These are phyloP conservation scores for Verasper variegatus DNA, from an alignment of 2,113 vertebrate species.

Conservation along the genomic window DNA sequence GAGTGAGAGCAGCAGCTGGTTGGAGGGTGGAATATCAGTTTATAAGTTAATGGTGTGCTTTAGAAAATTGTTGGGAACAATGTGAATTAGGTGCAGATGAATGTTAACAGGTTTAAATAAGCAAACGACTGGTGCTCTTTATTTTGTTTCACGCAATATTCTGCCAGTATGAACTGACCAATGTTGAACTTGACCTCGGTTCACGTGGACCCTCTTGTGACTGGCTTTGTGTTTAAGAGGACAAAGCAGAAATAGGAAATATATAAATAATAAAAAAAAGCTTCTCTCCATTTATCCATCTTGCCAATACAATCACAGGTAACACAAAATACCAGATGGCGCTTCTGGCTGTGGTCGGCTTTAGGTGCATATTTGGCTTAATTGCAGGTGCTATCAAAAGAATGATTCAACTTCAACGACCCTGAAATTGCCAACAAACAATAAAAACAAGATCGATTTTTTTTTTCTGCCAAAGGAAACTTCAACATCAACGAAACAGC, in stretches of 20 bases:
- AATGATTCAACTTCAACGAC: slow-evolving; percentile 22
- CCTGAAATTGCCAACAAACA: slow-evolving; percentile 40
- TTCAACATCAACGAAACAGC: not conserved
- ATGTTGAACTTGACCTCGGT: not conserved
- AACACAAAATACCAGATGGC: slow-evolving; percentile 34
- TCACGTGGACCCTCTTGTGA: not conserved
- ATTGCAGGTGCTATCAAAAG: slow-evolving; percentile 33
- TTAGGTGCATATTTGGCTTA: slow-evolving; percentile 22
- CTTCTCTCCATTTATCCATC: slow-evolving; percentile 8
- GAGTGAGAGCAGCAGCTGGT: not conserved
- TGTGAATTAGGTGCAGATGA: not conserved
- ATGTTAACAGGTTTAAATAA: not conserved
- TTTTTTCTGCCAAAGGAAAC: slow-evolving; percentile 25
- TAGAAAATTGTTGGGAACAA: not conserved
- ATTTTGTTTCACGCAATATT: not conserved
- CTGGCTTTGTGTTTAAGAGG: slow-evolving; percentile 1
- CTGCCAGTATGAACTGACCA: not conserved
- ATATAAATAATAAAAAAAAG: not conserved
- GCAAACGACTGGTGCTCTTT: not conserved
- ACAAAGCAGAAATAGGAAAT: slow-evolving; percentile 7
- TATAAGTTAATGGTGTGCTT: not conserved
- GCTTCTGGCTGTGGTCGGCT: slow-evolving; percentile 12
- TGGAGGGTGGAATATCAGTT: slow-evolving; percentile 2
- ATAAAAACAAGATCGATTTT: slow-evolving; percentile 24
- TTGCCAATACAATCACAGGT: slow-evolving; percentile 24